phyloP scores from a whole-genome alignment of 1,140 invertebrate genomes.

The Varroa destructor region DNA sequence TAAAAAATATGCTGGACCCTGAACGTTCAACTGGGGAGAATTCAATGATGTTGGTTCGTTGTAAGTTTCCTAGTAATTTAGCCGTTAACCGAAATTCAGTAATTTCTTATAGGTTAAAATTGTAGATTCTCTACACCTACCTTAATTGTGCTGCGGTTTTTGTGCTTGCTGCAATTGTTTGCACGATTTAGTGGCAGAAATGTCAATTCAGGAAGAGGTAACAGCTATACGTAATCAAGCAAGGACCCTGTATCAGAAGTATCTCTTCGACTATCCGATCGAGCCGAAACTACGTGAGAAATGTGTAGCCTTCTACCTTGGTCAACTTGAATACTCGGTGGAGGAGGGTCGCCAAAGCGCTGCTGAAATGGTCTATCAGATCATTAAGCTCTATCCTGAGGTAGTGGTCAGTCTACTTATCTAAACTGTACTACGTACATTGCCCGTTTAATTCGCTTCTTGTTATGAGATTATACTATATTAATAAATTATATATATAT shows the following conservation, averaged over 20 bases:
- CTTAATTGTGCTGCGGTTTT: too few relatives aligned
- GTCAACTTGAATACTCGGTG: conserved; percentile 63
- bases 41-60: background rate
- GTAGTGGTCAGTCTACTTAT: conserved; percentile 41
- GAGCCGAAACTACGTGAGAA: conserved; percentile 51
- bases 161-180: too few relatives aligned
- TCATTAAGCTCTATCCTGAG: conserved; percentile 60
- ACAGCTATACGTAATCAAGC: conserved; percentile 21
- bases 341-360: conserved; percentile 67
- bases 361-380: conserved; percentile 61
- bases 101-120: background rate
- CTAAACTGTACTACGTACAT: conserved; percentile 53
- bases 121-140: too few relatives aligned
- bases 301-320: conserved; percentile 62
- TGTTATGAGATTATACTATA: background rate
- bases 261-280: conserved; percentile 66
- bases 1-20: background rate
- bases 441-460: conserved; percentile 40
- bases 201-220: conserved; percentile 16
- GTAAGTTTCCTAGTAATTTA: too few relatives aligned
- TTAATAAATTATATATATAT: background rate
- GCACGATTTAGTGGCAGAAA: background rate
- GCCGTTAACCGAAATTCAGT: too few relatives aligned
- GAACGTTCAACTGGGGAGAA: background rate
- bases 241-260: conserved; percentile 46